These are phyloP conservation scores for Spinus olivaceus DNA, from an alignment of 2,797 vertebrate species.

Conservation along the genomic window DNA sequence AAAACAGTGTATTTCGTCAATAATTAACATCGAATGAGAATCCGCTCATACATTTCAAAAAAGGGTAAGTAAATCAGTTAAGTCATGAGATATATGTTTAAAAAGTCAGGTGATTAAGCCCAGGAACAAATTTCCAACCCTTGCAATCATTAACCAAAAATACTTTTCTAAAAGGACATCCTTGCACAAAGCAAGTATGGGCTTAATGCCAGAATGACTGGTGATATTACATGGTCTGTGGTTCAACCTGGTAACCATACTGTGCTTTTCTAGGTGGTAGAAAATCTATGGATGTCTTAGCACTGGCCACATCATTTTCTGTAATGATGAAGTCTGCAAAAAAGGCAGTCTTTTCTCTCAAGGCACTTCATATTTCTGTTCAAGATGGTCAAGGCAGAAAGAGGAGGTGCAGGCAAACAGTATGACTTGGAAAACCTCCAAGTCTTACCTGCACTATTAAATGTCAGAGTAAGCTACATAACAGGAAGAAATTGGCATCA, in stretches of 20 bases:
- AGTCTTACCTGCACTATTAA: neutral
- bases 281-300: neutral
- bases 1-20: neutral
- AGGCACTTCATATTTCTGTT: neutral
- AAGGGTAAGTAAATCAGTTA: neutral
- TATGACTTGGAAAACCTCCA: neutral
- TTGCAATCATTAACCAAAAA: neutral
- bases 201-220: neutral
- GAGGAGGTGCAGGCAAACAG: neutral
- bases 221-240: neutral
- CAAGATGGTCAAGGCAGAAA: neutral
- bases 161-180: neutral
- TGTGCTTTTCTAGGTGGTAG: neutral
- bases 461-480: neutral
- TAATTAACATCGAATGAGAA: neutral
- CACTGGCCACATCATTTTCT: neutral
- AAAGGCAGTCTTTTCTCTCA: neutral
- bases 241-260: neutral
- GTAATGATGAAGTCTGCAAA: neutral
- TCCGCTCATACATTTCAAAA: neutral
- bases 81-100: neutral
- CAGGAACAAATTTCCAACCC: neutral
- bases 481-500: neutral
- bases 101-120: neutral
- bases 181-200: neutral